phyloP scores from a whole-genome alignment of 2,113 vertebrate genomes.

The Dasypus novemcinctus region DNA sequence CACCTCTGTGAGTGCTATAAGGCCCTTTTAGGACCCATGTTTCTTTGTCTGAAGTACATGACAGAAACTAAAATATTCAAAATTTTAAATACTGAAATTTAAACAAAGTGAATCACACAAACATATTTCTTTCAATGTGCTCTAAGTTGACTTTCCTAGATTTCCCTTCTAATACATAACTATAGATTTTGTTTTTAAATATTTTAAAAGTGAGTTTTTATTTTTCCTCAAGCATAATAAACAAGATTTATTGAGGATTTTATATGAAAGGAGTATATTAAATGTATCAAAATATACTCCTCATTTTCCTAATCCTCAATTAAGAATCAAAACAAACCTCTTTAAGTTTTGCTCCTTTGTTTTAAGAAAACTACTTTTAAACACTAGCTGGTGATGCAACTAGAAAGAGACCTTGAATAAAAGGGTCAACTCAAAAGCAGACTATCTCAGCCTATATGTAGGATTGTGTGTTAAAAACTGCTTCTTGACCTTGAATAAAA shows the following conservation, averaged over 20 bases:
- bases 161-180: neutral
- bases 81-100: neutral
- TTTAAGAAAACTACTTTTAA: neutral
- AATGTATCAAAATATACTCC: neutral
- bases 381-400: too few species aligned
- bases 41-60: neutral
- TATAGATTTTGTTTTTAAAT: neutral
- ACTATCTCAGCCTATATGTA: too few species aligned
- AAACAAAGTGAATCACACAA: neutral
- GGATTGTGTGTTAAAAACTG: too few species aligned
- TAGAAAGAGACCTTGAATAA: too few species aligned
- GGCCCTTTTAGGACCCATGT: neutral
- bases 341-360: neutral
- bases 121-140: neutral
- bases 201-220: neutral
- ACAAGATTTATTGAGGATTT: neutral
- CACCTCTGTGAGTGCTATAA: neutral
- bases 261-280: neutral
- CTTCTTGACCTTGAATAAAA: too few species aligned
- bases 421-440: too few species aligned
- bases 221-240: neutral
- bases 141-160: neutral
- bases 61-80: neutral
- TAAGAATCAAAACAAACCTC: neutral
- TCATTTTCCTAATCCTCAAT: neutral